A percentile compares a stretch with the other conserved stretches of the same genome.
Conservation (phyloP, 2,797 vertebrate species). For the Xerus rutilus region DNA sequence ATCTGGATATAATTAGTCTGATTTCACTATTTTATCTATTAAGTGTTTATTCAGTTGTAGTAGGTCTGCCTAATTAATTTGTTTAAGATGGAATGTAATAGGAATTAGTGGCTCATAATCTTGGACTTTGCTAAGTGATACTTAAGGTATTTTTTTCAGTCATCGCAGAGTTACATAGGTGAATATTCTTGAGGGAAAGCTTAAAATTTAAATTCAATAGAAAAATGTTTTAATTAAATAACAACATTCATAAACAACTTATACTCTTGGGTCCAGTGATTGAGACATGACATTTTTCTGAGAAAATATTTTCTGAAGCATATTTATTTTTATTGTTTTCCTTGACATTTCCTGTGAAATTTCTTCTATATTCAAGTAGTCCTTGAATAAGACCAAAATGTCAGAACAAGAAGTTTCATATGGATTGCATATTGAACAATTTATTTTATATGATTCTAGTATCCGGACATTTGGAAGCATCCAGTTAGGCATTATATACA, state of each 20-base stretch:
- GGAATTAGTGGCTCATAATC: not conserved
- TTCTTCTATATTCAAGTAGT: conserved; percentile 12
- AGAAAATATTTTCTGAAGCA: conserved; percentile 52
- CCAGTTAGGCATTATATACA: not conserved
- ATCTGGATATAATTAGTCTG: not conserved
- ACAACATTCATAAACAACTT: conserved; percentile 9
- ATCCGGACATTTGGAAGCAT: not conserved
- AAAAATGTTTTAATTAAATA: conserved; percentile 14
- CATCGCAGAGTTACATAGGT: not conserved
- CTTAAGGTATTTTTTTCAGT: not conserved
- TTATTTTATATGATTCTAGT: conserved; percentile 5
- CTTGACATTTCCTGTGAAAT: conserved; percentile 35
- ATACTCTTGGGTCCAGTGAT: not conserved
- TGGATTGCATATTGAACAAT: not conserved
- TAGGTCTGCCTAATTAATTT: conserved; percentile 36
- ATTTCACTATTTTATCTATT: conserved; percentile 27
- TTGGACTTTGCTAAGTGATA: conserved; percentile 25
- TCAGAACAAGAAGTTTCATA: conserved; percentile 22
- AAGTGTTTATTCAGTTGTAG: not conserved
- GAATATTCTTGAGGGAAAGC: conserved; percentile 10
- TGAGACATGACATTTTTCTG: not conserved
- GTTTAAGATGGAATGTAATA: not conserved
- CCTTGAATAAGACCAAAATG: conserved; percentile 9
- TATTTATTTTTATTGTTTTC: conserved; percentile 69
- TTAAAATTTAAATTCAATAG: conserved; percentile 53